Evolutionary conservation across 2,113 vertebrate species (phyloP).

Genomic region (Myxocyprinus asiaticus): DNA sequence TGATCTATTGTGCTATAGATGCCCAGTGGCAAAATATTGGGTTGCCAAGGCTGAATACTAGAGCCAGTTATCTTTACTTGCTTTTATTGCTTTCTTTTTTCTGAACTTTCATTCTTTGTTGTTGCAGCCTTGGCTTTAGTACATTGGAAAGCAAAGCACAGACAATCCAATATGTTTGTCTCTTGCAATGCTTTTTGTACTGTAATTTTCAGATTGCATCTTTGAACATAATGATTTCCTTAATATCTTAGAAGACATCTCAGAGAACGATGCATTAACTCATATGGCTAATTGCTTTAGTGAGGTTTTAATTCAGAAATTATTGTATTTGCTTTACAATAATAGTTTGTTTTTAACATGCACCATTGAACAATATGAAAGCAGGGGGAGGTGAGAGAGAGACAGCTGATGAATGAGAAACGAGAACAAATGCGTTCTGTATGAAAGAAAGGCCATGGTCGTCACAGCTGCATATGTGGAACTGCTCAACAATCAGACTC

Average conservation of each 20-base stretch:
- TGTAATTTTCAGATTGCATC: constrained; percentile 10
- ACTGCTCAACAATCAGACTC: constrained; percentile 8
- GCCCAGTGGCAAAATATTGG: too few species aligned
- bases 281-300: constrained; percentile 7
- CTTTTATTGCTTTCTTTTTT: too few species aligned
- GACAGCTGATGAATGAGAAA: constrained; percentile 27
- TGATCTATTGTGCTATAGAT: too few species aligned
- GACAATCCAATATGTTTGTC: neutral
- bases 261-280: neutral
- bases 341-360: constrained; percentile 3
- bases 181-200: neutral
- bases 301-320: constrained; percentile 15
- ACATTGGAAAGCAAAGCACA: neutral
- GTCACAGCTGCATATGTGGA: constrained; percentile 24
- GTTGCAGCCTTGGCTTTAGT: neutral
- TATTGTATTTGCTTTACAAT: neutral
- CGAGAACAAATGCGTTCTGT: constrained; percentile 23
- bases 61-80: too few species aligned
- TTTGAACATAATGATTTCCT: constrained; percentile 18
- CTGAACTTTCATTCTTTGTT: too few species aligned
- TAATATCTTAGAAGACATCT: neutral
- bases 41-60: too few species aligned
- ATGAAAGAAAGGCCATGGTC: constrained; percentile 21
- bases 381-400: neutral
- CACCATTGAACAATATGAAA: constrained; percentile 32